phyloP scores from a whole-genome alignment of 2,888 invertebrate species.

The Caenorhabditis angaria region DNA sequence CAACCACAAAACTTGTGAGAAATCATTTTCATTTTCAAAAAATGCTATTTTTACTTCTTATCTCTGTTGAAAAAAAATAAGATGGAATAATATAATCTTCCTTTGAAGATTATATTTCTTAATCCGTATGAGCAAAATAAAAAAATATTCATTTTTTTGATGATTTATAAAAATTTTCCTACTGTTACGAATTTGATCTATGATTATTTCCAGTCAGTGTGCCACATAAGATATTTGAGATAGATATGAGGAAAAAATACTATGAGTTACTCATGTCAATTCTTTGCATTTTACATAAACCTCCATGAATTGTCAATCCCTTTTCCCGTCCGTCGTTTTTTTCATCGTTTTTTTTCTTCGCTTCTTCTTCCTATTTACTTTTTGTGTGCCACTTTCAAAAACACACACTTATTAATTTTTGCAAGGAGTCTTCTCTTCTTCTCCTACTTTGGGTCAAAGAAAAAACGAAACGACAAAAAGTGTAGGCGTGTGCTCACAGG shows the following conservation, averaged over 20 bases:
- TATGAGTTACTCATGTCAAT: background rate
- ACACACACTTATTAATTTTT: background rate
- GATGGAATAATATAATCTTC: too few species aligned
- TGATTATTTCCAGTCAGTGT: too few species aligned
- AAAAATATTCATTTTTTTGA: too few species aligned
- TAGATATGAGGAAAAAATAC: background rate
- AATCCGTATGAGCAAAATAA: too few species aligned
- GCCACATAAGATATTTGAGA: too few species aligned
- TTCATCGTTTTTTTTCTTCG: background rate
- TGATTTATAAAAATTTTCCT: too few species aligned
- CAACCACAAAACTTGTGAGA: too few species aligned
- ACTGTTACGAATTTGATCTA: too few species aligned
- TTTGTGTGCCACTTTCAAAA: constrained; percentile 1
- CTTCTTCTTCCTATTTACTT: background rate
- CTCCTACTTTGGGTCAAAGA: background rate
- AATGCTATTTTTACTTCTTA: too few species aligned
- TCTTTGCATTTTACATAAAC: constrained; percentile 2
- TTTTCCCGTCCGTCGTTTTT: background rate
- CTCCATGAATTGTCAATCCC: constrained; percentile 1
- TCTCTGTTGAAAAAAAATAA: too few species aligned
- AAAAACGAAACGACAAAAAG: background rate
- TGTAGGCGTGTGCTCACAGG: constrained; percentile 9
- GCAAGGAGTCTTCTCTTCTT: background rate
- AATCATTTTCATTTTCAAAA: too few species aligned
- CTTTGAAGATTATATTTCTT: too few species aligned